Evolutionary conservation across 2,113 vertebrate genomes (phyloP), one percentile per base, ranked within the genome.

Genomic region (Hippocampus guttulatus): DNA sequence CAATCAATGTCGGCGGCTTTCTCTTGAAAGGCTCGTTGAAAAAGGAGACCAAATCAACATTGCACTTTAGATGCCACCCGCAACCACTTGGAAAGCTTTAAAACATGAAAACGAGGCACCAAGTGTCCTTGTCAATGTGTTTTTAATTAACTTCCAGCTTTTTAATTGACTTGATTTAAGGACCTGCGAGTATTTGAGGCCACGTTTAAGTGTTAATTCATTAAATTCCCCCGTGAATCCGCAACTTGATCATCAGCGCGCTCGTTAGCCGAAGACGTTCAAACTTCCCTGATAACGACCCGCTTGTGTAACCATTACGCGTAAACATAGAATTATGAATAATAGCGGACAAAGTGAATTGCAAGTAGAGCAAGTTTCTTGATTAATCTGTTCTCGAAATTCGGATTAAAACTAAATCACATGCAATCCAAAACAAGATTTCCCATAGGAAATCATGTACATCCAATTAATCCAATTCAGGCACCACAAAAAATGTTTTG

Each of bases 21-120:
- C 49, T 54, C 52, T 8, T n/a, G 52, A 54, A 54, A 49, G n/a
- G 21, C 52, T 54, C 6, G 21, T 9, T 76, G 33, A 67, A 71
- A 77, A 51, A 63, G 49, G 20, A 62, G 47, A 69, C 38, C 68
- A 72, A 73, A 76, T 58, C 57, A 71, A 60, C 55, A 57, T 23
- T 15, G 33, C 41, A 21, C n/a, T 23, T 60, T 18, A 43, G 69
- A 71, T 71, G 67, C 69, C 67, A 25, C 57, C 27, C 27, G 25
- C 43, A 40, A 80, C 51, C 40, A 67, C 40, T 41, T 43, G 62
- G 15, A 14, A 49, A 10, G 52, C 52, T 55, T 23, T 43, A 20
- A 41, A 68, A 47, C 21, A 64, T 23, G 38, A 64, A 64, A 43
- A 45, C 10, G 5, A 23, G 10, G 58, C 58, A 7, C 21, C 8